Evolutionary conservation across 2,888 invertebrate species (phyloP).

Genomic region (Drosophila villosipedis): DNA sequence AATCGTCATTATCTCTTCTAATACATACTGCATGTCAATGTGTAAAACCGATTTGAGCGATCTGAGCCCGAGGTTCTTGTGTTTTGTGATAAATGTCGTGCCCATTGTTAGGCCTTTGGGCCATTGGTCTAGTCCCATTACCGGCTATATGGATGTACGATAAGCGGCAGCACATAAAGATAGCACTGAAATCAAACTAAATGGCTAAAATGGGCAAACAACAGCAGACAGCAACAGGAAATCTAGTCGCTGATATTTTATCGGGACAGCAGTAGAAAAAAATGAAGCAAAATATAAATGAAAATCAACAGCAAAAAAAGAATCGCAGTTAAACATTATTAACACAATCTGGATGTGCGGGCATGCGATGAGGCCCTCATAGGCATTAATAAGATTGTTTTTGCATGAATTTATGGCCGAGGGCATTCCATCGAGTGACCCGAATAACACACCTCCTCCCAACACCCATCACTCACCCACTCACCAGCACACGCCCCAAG

Average conservation of each 20-base stretch:
- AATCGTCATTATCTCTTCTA: constrained; percentile 21
- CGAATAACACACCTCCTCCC: constrained; percentile 1
- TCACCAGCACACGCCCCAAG: constrained; percentile 5
- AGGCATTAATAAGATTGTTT: constrained; percentile 81
- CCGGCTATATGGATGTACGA: constrained; percentile 54
- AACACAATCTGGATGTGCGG: constrained; percentile 60
- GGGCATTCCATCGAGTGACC: constrained; percentile 51
- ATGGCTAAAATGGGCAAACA: constrained; percentile 76
- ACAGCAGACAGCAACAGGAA: constrained; percentile 71
- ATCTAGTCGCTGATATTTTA: constrained; percentile 67
- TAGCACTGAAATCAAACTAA: constrained; percentile 78
- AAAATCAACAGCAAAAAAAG: constrained; percentile 45
- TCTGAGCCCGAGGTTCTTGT: constrained; percentile 25
- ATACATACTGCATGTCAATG: constrained; percentile 1
- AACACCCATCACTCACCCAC: not conserved
- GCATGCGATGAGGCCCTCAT: constrained; percentile 47
- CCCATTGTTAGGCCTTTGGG: constrained; percentile 29
- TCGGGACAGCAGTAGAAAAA: constrained; percentile 32
- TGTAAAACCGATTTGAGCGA: constrained; percentile 8
- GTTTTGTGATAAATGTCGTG: constrained; percentile 53
- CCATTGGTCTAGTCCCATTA: constrained; percentile 69
- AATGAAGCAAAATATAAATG: constrained; percentile 3
- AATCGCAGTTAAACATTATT: constrained; percentile 81
- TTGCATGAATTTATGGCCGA: constrained; percentile 77
- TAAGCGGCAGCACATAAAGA: constrained; percentile 77